Base-by-base conservation (phyloP, 23 tunicate genomes). In the Trididemnum miniatum region DNA sequence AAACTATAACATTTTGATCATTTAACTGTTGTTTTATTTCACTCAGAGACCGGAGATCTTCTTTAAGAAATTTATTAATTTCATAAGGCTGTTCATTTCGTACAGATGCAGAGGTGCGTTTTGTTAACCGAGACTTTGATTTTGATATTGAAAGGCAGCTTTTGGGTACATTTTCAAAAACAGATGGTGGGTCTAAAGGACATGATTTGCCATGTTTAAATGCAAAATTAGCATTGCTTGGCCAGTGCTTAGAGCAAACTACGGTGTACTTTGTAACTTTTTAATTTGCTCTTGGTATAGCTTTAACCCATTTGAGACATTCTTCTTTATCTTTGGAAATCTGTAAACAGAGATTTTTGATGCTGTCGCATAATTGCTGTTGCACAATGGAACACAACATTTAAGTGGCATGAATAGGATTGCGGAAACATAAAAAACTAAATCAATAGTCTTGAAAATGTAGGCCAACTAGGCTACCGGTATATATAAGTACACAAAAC, bases 351-450 rank as follows among this genome's bases (percentile, higher is more conserved):
- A 44, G 15, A 44, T 15, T 44, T 44, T 44, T 7, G 54, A 9
- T 7, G 54, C 54, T 44, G 54, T 44, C 15, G 54, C 67, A 62
- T 62, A 62, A 62, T 62, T 62, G 26, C 67, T n/a, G 26, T 22
- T 62, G 29, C 67, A 62, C 29, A 12, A 12, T 62, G 67, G 67
- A 20, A 62, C 67, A 62, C 67, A 62, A n/a, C 67, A 62, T 62
- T 62, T 62, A 12, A 62, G 26, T 12, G 26, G 67, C 67, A 44
- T 44, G 15, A 44, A 7, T 44, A 44, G n/a, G n/a, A n/a, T n/a
- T n/a, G n/a, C n/a, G n/a, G n/a, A n/a, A n/a, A n/a, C n/a, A n/a
- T n/a, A n/a, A n/a, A n/a, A n/a, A n/a, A n/a, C n/a, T n/a, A n/a
- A n/a, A n/a, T n/a, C n/a, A n/a, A n/a, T n/a, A n/a, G n/a, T n/a